Evolutionary conservation across 2,113 vertebrate genomes (phyloP).

Genomic region (Ascaphus truei): DNA sequence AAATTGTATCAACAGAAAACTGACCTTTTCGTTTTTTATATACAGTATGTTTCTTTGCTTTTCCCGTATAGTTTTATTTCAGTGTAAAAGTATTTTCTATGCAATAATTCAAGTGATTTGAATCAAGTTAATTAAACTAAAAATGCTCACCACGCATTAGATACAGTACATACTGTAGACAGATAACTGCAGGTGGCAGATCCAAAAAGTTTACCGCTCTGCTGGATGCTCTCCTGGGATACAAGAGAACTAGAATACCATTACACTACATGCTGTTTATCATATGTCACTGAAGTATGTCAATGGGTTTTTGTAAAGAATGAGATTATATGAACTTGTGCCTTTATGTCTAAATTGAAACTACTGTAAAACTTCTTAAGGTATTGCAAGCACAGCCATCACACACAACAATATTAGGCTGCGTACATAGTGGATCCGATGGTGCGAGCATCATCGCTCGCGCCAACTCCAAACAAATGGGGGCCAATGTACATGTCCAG

Average conservation of each 20-base stretch:
- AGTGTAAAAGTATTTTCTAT: too few relatives aligned
- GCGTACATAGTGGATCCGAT: too few relatives aligned
- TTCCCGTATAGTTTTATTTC: too few relatives aligned
- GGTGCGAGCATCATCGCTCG: too few relatives aligned
- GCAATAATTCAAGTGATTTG: neutral
- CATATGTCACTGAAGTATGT: neutral
- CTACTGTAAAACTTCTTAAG: too few relatives aligned
- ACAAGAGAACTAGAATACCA: neutral
- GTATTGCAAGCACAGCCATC: too few relatives aligned
- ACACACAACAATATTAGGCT: too few relatives aligned
- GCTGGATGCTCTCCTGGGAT: slow-evolving; percentile 7
- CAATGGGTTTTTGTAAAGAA: slow-evolving; percentile 8
- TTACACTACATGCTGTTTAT: slow-evolving; percentile 2
- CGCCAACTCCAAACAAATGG: too few relatives aligned
- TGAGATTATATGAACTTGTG: neutral
- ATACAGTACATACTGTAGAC: neutral
- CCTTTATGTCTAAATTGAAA: too few relatives aligned
- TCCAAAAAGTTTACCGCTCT: slow-evolving; percentile 23
- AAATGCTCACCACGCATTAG: neutral
- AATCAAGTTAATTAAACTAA: neutral
- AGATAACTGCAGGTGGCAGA: slow-evolving; percentile 16
- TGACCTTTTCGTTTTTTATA: slow-evolving; percentile 55
- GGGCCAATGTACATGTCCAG: too few relatives aligned
- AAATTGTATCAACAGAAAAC: slow-evolving; percentile 71
- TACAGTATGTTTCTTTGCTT: slow-evolving; percentile 49